phyloP scores from a whole-genome alignment of 2,888 invertebrate species.

The Drosophila cracens region DNA sequence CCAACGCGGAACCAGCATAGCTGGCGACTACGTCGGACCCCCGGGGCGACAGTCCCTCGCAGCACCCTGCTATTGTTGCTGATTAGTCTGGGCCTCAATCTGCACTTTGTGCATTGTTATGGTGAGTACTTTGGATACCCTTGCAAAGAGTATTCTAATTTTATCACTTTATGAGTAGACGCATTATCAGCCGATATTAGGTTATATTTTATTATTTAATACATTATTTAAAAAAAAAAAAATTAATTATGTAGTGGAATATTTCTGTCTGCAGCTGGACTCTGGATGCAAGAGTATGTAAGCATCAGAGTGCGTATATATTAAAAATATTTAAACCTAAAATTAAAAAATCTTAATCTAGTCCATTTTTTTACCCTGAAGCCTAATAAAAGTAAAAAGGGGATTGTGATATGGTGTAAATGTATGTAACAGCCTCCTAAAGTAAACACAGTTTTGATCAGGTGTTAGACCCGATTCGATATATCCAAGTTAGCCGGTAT shows the following conservation, averaged over 20 bases:
- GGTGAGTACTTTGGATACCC: constrained; percentile 62
- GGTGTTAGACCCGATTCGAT: neutral
- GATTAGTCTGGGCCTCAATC: constrained; percentile 68
- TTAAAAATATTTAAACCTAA: neutral
- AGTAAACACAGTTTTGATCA: neutral
- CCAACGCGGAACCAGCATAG: constrained; percentile 22
- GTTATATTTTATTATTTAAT: neutral
- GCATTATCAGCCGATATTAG: neutral
- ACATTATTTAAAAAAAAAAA: neutral
- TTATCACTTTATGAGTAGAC: neutral
- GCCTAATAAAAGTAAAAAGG: neutral
- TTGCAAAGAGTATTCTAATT: neutral
- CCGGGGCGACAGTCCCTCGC: constrained; percentile 43
- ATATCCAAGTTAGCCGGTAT: neutral
- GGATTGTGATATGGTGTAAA: neutral
- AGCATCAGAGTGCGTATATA: neutral
- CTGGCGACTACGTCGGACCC: constrained; percentile 39
- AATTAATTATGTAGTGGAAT: no score
- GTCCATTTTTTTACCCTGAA: neutral
- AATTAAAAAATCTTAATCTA: neutral
- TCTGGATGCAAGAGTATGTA: neutral
- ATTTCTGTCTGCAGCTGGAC: neutral
- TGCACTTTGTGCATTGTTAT: constrained; percentile 71
- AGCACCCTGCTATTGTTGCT: constrained; percentile 58
- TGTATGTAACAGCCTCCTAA: neutral